These are phyloP conservation scores for Leptoteleia sp. DNA, from an alignment of 1,140 invertebrate genomes.

Conservation along the genomic window DNA sequence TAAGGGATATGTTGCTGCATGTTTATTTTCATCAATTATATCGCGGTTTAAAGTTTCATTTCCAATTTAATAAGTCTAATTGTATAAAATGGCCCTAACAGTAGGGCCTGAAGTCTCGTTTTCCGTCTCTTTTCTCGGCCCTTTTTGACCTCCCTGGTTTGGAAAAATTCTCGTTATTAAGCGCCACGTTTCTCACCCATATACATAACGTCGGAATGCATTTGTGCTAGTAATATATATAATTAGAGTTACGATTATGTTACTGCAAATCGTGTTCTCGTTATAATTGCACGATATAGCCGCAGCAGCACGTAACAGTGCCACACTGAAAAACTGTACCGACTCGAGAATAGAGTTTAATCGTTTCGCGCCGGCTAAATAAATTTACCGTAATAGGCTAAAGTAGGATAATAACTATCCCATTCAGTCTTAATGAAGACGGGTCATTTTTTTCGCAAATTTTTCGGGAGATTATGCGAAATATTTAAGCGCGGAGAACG, in stretches of 20 bases:
- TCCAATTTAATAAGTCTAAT: no score
- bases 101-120: no score
- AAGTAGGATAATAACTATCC: constrained; percentile 58
- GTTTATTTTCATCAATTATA: no score
- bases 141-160: constrained; percentile 8
- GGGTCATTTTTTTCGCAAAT: constrained; percentile 43
- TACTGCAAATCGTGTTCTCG: constrained; percentile 38
- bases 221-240: constrained; percentile 58
- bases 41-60: no score
- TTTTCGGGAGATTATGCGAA: constrained; percentile 36
- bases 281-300: constrained; percentile 55
- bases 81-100: no score
- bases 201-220: constrained; percentile 33
- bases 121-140: no score
- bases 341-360: constrained; percentile 58
- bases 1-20: no score
- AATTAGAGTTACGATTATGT: constrained; percentile 66
- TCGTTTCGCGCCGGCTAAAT: constrained; percentile 50
- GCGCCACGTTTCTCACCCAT: constrained; percentile 37
- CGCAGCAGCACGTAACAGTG: constrained; percentile 47
- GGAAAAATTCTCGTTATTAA: constrained; percentile 25
- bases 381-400: constrained; percentile 60
- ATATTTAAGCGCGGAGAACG: constrained; percentile 30
- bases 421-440: constrained; percentile 34
- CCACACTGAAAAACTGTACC: constrained; percentile 46